Conservation (phyloP, 2,797 vertebrate genomes). For the Sternarchorhynchus goeldii region DNA sequence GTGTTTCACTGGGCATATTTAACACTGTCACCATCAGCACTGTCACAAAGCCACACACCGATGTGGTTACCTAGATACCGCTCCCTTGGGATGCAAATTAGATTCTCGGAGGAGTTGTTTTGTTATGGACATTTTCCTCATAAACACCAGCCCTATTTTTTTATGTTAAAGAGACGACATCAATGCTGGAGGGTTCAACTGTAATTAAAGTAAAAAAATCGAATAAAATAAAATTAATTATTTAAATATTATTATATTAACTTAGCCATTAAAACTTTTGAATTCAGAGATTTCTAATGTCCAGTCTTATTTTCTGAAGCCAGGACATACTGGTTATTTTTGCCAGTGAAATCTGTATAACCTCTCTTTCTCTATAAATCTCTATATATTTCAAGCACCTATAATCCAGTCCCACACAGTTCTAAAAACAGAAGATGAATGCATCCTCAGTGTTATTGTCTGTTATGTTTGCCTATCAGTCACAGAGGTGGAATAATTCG, state of each 20-base stretch:
- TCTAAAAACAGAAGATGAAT: conserved; percentile 53
- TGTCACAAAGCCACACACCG: conserved; percentile 60
- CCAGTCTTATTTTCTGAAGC: background rate
- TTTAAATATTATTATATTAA: background rate
- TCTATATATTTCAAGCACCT: conserved; percentile 22
- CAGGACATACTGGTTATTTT: background rate
- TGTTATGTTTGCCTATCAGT: conserved; percentile 68
- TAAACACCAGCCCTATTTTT: conserved; percentile 52
- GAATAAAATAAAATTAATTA: background rate
- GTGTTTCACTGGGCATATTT: conserved; percentile 75
- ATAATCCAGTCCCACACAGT: conserved; percentile 42
- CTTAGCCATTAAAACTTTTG: conserved; percentile 17
- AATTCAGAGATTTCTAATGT: conserved; percentile 18
- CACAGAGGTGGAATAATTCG: conserved; percentile 69
- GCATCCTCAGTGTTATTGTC: conserved; percentile 52
- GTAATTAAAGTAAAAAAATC: conserved; percentile 23
- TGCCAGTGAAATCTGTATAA: conserved; percentile 15
- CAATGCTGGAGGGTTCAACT: conserved; percentile 8
- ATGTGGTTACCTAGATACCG: conserved; percentile 62
- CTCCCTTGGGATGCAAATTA: conserved; percentile 60
- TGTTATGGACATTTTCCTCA: conserved; percentile 54
- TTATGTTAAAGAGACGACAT: conserved; percentile 21
- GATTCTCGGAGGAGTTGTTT: conserved; percentile 57
- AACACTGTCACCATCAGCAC: conserved; percentile 68
- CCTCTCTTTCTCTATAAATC: conserved; percentile 34